Base-by-base conservation (phyloP, 2,113 vertebrate genomes). In the Pandion haliaetus region DNA sequence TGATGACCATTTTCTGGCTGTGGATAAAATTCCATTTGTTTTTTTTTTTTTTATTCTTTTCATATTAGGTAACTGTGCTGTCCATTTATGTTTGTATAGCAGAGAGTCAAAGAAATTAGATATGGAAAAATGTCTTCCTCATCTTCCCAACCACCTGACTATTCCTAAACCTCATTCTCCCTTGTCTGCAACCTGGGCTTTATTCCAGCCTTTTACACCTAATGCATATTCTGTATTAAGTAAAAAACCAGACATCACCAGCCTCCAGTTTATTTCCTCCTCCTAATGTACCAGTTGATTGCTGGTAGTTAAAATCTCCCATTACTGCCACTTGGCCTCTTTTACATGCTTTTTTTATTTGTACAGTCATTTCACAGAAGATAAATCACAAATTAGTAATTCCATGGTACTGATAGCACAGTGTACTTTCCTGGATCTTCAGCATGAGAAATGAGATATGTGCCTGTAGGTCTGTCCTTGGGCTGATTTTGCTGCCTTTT, bases 331-430 rank as follows among this genome's bases (percentile, higher is more conserved):
- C 55, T 93, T 93, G 63, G 47, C 70, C 63, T 57, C 63, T 82
- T 88, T 93, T 52, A 90, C 55, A 24, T 74, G 40, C 9, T 45
- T 84, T 88, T 97, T 83, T 66, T 6, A 45, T 95, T 94, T 77
- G 38, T 45, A 85, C 55, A 82, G 61, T 38, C 23, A 72, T 96
- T 97, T 96, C 69, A 86, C 50, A 86, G 80, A 82, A 91, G 88
- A 96, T 82, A 93, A 95, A 95, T 94, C 72, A 91, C 47, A 86
- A 91, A 86, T 85, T 70, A 81, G 62, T 88, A 81, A 88, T 82
- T 59, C 58, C 14, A 44, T 0, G 8, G 28, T 63, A 59, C 76
- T 59, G 80, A 93, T 84, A 92, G 14, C 55, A 50, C 38, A 77
- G 47, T 36, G 17, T 28, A 62, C 32, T 90, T 94, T 70, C 34